phyloP scores from a whole-genome alignment of 1,140 invertebrate genomes.

The Cydia pomonella region DNA sequence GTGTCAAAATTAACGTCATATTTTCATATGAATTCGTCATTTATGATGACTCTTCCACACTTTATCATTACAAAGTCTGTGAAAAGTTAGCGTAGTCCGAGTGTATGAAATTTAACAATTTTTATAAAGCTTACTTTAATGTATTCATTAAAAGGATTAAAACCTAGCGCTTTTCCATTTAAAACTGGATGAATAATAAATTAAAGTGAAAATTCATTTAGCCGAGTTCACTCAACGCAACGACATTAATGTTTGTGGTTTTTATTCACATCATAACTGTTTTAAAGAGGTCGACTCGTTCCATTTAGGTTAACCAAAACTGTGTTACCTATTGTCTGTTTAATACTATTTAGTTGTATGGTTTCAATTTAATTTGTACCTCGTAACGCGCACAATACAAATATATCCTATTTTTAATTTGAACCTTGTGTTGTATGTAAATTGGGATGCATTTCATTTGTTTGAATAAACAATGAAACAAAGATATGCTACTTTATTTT shows the following conservation, averaged over 20 bases:
- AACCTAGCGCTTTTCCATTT: neutral
- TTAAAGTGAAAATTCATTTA: conserved; percentile 14
- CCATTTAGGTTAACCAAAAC: neutral
- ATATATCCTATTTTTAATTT: too few species aligned
- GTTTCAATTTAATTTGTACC: neutral
- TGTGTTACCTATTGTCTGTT: neutral
- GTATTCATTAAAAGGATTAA: neutral
- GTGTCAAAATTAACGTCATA: too few species aligned
- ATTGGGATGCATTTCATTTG: too few species aligned
- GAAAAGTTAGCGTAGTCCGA: neutral
- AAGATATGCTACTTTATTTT: too few species aligned
- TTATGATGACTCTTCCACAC: too few species aligned
- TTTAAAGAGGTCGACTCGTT: neutral
- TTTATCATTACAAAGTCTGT: too few species aligned
- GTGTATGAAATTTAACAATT: neutral
- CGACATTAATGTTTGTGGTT: neutral
- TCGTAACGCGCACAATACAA: too few species aligned
- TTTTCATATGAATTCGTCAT: too few species aligned
- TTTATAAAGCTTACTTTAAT: neutral
- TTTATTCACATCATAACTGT: conserved; percentile 1
- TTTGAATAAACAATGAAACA: too few species aligned
- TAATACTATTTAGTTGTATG: neutral
- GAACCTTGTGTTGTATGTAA: too few species aligned
- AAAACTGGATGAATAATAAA: neutral
- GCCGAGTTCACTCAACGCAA: neutral